Base-by-base conservation (phyloP, 30 jellyfish, hydroid and myxozoan species). In the Chrysaora quinquecirrha region DNA sequence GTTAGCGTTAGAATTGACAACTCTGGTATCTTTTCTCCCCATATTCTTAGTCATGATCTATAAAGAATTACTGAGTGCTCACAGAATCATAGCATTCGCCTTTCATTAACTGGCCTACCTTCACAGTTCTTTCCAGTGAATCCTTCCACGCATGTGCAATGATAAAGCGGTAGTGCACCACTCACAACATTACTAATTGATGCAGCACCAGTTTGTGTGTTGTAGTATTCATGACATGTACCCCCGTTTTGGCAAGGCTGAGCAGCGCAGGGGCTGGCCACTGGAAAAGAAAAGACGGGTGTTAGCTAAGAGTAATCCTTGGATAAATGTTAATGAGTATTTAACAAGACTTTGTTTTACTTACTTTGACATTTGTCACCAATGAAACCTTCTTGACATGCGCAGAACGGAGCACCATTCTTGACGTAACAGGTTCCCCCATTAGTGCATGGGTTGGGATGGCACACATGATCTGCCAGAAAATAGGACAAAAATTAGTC, bases 221-320 rank as follows among this genome's bases (percentile, higher is more conserved):
- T 88, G 89, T 89, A 85, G 38, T 94, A 94, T 61, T 94, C 99
- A 50, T 87, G 94, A 48, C 99, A 94, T 34, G 97, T 87, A 23
- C 99, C 99, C 28, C 99, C 99, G 61, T 94, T 94, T 19, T 89
- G 88, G 64, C 99, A 94, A 0, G 99, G 99, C 89, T 88, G 99
- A 6, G 99, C 95, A 58, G 96, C 99, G 67, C 99, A 94, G 10
- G 99, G 99, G 34, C 99, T 94, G 56, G 97, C 99, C 96, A 88
- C 99, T 94, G 77, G 21, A 60, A 78, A 22, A 22, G 12, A 82
- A 62, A 43, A 30, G 0, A 19, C 27, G 68, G 68, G 68, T n/a
- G n/a, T n/a, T n/a, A n/a, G n/a, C n/a, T n/a, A n/a, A n/a, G n/a
- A n/a, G n/a, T n/a, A n/a, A n/a, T n/a, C n/a, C n/a, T n/a, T n/a